phyloP scores from a whole-genome alignment of 1,140 invertebrate genomes.

The Brachionus paranguensis region DNA sequence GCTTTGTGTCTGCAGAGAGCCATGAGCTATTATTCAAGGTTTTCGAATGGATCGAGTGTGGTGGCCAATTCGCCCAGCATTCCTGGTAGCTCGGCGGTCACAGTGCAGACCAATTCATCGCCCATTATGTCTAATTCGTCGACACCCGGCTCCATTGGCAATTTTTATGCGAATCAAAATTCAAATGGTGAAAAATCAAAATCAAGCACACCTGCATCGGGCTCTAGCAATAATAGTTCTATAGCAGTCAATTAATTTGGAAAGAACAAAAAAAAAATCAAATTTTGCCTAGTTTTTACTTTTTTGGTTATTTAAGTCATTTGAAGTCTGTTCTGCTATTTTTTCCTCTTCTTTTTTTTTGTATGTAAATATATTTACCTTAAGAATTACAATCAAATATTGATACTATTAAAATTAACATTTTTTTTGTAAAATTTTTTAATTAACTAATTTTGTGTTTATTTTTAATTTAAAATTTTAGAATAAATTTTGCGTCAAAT shows the following conservation, averaged over 20 bases:
- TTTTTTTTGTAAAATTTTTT: conserved; percentile 1
- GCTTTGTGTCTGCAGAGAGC: conserved; percentile 35
- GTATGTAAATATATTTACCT: not conserved
- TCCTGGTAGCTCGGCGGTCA: not conserved
- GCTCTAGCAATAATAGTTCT: conserved; percentile 33
- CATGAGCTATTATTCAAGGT: conserved; percentile 14
- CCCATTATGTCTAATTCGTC: not conserved
- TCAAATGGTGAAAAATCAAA: conserved; percentile 7
- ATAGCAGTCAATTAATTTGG: conserved; percentile 10
- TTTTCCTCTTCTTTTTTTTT: not conserved
- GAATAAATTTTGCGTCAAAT: not conserved
- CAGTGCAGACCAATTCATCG: not conserved
- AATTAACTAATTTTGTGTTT: not conserved
- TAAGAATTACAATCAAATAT: not conserved
- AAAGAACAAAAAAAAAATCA: not conserved
- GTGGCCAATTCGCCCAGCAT: not conserved
- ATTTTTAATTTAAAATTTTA: not conserved
- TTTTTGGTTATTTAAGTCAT: not conserved
- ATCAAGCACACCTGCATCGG: not conserved
- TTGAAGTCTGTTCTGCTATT: not conserved
- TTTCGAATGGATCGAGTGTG: conserved; percentile 2
- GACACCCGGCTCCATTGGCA: not conserved
- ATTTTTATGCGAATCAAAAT: not conserved
- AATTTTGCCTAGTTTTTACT: not conserved
- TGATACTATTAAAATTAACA: not conserved